Percentiles rank a stretch among this genome's conserved stretches.
Evolutionary conservation across 2,113 vertebrate genomes (phyloP).

Genomic region (Hydropotes inermis): DNA sequence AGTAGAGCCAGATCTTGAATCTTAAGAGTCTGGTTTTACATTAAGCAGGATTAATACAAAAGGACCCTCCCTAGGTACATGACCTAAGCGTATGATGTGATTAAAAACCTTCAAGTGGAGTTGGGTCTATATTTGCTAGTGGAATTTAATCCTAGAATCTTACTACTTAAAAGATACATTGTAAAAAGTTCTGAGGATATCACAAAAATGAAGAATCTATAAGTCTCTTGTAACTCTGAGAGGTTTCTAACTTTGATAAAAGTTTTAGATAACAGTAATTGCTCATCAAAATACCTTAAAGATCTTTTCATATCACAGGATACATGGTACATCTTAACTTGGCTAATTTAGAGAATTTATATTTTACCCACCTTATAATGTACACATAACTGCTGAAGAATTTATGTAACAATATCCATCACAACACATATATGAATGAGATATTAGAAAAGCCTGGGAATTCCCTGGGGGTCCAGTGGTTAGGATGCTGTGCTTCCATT

Average conservation of each 20-base stretch:
- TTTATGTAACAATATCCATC: conserved; percentile 38
- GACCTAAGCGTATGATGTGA: background rate
- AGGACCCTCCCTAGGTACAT: background rate
- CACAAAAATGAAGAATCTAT: background rate
- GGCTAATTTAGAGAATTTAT: conserved; percentile 36
- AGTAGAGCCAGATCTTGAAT: background rate
- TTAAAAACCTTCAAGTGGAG: background rate
- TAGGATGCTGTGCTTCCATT: background rate
- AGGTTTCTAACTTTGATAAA: background rate
- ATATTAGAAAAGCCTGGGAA: conserved; percentile 34
- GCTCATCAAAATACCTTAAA: conserved; percentile 33
- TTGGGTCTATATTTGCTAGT: background rate
- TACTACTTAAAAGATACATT: background rate
- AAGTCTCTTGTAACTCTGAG: conserved; percentile 25
- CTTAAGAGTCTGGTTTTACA: background rate
- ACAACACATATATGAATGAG: background rate
- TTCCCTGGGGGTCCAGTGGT: background rate
- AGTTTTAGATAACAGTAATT: conserved; percentile 32
- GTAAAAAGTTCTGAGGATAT: background rate
- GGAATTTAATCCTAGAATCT: background rate
- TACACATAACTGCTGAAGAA: background rate
- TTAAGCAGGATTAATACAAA: background rate
- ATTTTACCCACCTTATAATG: conserved; percentile 8
- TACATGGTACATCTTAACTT: background rate
- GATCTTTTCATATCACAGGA: conserved; percentile 39